phyloP scores from a whole-genome alignment of 1,140 invertebrate species.

The Araneus ventricosus region DNA sequence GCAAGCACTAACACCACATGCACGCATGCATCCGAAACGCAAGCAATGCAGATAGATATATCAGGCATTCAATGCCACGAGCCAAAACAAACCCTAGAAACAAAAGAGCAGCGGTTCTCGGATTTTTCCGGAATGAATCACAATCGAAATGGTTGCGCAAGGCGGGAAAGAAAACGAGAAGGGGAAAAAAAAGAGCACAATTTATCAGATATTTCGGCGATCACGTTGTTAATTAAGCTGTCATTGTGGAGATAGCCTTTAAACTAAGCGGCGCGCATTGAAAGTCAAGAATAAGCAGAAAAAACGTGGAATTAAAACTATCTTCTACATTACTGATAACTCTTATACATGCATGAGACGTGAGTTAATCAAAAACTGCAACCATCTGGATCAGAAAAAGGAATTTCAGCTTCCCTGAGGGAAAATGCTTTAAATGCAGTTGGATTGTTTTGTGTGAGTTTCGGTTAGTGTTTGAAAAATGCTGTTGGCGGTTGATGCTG shows the following conservation, averaged over 20 bases:
- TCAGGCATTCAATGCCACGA: neutral
- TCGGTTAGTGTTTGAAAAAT: neutral
- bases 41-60: neutral
- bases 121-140: conserved; percentile 58
- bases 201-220: conserved; percentile 61
- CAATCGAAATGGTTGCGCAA: conserved; percentile 5
- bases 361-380: conserved; percentile 70
- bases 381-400: conserved; percentile 30
- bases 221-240: conserved; percentile 73
- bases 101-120: neutral
- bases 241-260: conserved; percentile 63
- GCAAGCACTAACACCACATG: neutral
- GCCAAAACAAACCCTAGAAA: conserved; percentile 50
- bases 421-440: conserved; percentile 1
- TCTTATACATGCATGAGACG: neutral
- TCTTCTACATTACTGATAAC: conserved; percentile 63
- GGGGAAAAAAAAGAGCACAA: conserved; percentile 48
- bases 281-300: neutral
- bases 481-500: no score
- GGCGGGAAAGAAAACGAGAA: neutral
- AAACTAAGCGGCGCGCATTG: neutral
- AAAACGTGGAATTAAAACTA: conserved; percentile 65
- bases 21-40: neutral
- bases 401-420: neutral
- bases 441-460: neutral